Evolutionary conservation across 2,113 vertebrate genomes (phyloP).

Genomic region (Ameiurus melas): DNA sequence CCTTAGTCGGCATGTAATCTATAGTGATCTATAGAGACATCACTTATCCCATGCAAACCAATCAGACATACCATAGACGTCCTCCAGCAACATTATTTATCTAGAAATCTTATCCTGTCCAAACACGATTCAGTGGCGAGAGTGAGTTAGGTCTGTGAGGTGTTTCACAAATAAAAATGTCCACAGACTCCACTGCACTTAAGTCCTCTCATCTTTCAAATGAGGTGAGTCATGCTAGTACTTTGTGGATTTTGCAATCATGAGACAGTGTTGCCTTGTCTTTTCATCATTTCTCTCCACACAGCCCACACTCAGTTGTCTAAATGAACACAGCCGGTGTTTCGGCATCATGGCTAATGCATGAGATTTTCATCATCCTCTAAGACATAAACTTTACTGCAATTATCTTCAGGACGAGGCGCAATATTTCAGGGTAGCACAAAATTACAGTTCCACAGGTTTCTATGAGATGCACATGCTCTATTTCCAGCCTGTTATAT

Average conservation of each 20-base stretch:
- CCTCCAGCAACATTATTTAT: neutral
- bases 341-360: constrained; percentile 21
- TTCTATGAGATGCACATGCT: neutral
- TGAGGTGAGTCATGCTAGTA: neutral
- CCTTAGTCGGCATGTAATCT: neutral
- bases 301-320: constrained; percentile 20
- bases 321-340: neutral
- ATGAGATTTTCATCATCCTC: neutral
- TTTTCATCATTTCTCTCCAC: constrained; percentile 14
- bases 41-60: neutral
- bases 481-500: constrained; percentile 5
- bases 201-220: neutral
- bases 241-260: neutral
- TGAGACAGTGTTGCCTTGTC: neutral
- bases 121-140: neutral
- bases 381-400: constrained; percentile 7
- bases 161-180: neutral
- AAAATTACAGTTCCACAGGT: constrained; percentile 14
- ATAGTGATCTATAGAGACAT: neutral
- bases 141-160: neutral
- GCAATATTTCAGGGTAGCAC: neutral
- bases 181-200: neutral
- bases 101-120: neutral
- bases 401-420: constrained; percentile 2
- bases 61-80: neutral